A percentile compares a stretch with the other conserved stretches of the same genome.
Conservation (phyloP, 2,797 vertebrate species). For the Poliocrania exsul region DNA sequence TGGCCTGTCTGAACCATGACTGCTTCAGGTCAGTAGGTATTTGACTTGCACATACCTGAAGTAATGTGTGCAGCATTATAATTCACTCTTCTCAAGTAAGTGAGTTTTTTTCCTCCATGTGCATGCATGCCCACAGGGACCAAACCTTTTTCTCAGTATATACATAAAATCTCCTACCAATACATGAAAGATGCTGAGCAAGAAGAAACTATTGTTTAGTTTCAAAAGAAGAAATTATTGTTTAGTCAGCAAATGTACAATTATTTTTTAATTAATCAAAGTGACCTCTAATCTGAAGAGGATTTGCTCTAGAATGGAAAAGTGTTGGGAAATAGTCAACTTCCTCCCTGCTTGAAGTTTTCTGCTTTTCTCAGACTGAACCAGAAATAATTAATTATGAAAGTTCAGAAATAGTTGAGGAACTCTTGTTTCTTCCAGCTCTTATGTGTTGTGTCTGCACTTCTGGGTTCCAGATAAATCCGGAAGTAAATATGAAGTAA, state of each 20-base stretch:
- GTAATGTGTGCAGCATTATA: neutral
- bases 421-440: slow-evolving; percentile 57
- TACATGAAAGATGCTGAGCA: neutral
- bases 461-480: slow-evolving; percentile 61
- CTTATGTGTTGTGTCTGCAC: slow-evolving; percentile 31
- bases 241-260: slow-evolving; percentile 10
- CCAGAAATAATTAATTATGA: slow-evolving; percentile 32
- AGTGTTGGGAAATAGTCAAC: slow-evolving; percentile 36
- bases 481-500: slow-evolving; percentile 59
- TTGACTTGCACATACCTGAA: slow-evolving; percentile 56
- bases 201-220: slow-evolving; percentile 2
- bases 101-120: neutral
- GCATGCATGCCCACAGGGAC: neutral
- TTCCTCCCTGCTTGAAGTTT: neutral
- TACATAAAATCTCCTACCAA: neutral
- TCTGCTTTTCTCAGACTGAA: slow-evolving; percentile 27
- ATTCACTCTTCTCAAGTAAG: neutral
- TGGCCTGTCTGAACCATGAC: neutral
- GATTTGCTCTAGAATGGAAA: slow-evolving; percentile 37
- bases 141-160: neutral
- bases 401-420: slow-evolving; percentile 41
- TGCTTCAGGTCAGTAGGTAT: slow-evolving; percentile 32
- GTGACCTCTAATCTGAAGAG: slow-evolving; percentile 10
- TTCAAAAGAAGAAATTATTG: slow-evolving; percentile 34
- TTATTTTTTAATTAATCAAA: slow-evolving; percentile 36